These are phyloP conservation scores for Eupeodes luniger DNA, from an alignment of 2,888 invertebrate species.

Conservation along the genomic window DNA sequence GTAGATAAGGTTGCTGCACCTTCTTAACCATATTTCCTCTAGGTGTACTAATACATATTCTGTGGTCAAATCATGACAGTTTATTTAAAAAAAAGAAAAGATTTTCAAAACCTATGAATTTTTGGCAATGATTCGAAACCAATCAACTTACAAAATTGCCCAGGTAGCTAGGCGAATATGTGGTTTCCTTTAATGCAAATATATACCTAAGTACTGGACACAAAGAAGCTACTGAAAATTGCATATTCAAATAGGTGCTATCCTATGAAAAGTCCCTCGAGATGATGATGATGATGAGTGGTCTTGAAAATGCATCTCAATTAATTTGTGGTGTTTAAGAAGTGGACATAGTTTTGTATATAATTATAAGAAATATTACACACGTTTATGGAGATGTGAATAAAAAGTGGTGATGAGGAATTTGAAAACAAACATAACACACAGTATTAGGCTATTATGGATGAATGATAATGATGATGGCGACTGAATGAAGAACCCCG, in stretches of 20 bases:
- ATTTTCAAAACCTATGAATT: constrained; percentile 17
- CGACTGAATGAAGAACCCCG: not conserved
- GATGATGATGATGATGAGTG: not conserved
- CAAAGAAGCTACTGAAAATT: constrained; percentile 54
- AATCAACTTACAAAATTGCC: constrained; percentile 22
- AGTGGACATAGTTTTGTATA: constrained; percentile 64
- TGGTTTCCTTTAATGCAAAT: too few relatives aligned
- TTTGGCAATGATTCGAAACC: constrained; percentile 38
- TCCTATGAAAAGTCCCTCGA: not conserved
- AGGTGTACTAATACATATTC: not conserved
- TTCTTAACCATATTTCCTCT: constrained; percentile 17
- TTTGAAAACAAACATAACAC: constrained; percentile 63
- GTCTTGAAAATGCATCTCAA: constrained; percentile 73
- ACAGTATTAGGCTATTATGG: too few relatives aligned
- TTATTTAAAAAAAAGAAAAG: not conserved
- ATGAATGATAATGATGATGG: not conserved
- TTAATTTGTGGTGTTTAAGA: constrained; percentile 69
- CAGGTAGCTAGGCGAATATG: not conserved
- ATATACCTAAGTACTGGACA: not conserved
- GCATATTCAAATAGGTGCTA: constrained; percentile 46
- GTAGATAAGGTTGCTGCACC: constrained; percentile 18
- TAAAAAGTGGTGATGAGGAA: constrained; percentile 1
- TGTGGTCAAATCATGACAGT: constrained; percentile 52
- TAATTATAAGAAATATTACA: constrained; percentile 67
- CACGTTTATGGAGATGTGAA: constrained; percentile 10